These are phyloP conservation scores for Turritopsis rubra DNA, from an alignment of 30 jellyfish, hydroid and myxozoan species.

Conservation along the genomic window DNA sequence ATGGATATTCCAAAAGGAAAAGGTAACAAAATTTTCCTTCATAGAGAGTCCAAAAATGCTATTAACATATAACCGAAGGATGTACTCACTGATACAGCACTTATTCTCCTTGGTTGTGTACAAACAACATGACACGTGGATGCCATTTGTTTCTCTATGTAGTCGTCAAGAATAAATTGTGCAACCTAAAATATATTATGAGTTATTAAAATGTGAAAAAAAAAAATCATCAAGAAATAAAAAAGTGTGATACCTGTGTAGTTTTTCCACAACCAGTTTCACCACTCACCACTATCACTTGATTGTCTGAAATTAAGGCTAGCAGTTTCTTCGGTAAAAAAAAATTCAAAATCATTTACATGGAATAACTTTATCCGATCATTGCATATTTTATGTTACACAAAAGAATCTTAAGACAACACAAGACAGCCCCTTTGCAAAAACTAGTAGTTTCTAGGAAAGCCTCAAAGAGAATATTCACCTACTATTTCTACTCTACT, in stretches of 20 bases:
- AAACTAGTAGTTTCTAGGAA: no score
- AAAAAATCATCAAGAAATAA: not conserved
- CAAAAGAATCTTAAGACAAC: not conserved
- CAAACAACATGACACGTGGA: constrained; percentile 73
- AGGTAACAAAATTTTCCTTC: no score
- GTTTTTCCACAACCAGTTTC: constrained; percentile 95
- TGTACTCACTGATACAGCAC: constrained; percentile 80
- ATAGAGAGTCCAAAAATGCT: no score
- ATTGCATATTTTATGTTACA: no score
- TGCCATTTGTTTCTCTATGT: constrained; percentile 37
- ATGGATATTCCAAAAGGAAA: no score
- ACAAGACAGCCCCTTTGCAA: no score
- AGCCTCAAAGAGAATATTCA: no score
- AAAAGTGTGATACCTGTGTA: constrained; percentile 49
- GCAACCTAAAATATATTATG: constrained; percentile 56
- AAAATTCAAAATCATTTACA: not conserved
- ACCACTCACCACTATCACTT: constrained; percentile 65
- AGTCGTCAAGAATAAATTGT: constrained; percentile 74
- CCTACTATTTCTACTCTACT: no score
- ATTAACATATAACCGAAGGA: no score
- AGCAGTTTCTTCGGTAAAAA: constrained; percentile 33
- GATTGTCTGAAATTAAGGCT: constrained; percentile 35
- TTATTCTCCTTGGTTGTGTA: constrained; percentile 90
- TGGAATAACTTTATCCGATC: no score
- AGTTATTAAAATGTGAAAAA: not conserved